phyloP scores from a whole-genome alignment of 2,797 vertebrate genomes.

The Helicolenus hilgendorfi region DNA sequence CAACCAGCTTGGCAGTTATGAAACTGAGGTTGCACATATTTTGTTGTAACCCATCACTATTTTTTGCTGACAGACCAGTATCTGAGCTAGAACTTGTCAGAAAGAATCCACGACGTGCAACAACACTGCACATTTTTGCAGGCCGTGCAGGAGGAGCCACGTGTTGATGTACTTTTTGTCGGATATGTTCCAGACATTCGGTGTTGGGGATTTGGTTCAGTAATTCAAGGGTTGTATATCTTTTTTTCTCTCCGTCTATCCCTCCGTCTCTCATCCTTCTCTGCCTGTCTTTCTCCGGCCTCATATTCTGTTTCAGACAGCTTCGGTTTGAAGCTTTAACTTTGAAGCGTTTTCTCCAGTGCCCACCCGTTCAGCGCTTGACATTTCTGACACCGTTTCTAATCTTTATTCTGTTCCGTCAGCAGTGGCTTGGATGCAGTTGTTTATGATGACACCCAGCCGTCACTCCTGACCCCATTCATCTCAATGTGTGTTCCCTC shows the following conservation, averaged over 20 bases:
- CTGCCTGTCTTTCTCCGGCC: slow-evolving; percentile 11
- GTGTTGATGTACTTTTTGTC: slow-evolving; percentile 27
- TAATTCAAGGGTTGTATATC: slow-evolving; percentile 50
- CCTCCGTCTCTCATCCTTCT: slow-evolving; percentile 21
- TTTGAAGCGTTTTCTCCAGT: slow-evolving; percentile 64
- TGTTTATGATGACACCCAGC: slow-evolving; percentile 52
- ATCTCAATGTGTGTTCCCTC: slow-evolving; percentile 32
- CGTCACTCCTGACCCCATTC: slow-evolving; percentile 53
- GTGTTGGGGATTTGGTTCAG: slow-evolving; percentile 63
- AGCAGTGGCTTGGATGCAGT: slow-evolving; percentile 33
- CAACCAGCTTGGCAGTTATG: neutral
- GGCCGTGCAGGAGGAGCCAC: slow-evolving; percentile 28
- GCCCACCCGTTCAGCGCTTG: slow-evolving; percentile 44
- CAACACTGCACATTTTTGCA: slow-evolving; percentile 65
- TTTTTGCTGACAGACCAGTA: slow-evolving; percentile 48
- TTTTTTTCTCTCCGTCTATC: slow-evolving; percentile 15
- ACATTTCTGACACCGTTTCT: slow-evolving; percentile 60
- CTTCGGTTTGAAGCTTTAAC: slow-evolving; percentile 50
- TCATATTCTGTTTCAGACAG: slow-evolving; percentile 40
- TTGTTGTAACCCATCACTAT: slow-evolving; percentile 1
- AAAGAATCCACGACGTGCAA: slow-evolving; percentile 18
- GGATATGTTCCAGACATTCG: slow-evolving; percentile 35
- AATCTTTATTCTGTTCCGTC: slow-evolving; percentile 60
- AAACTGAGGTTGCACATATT: neutral
- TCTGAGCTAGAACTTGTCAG: slow-evolving; percentile 35